Percentiles rank a stretch among this genome's conserved stretches.
Conservation (phyloP, 2,113 vertebrate genomes). For the Cranoglanis bouderius region DNA sequence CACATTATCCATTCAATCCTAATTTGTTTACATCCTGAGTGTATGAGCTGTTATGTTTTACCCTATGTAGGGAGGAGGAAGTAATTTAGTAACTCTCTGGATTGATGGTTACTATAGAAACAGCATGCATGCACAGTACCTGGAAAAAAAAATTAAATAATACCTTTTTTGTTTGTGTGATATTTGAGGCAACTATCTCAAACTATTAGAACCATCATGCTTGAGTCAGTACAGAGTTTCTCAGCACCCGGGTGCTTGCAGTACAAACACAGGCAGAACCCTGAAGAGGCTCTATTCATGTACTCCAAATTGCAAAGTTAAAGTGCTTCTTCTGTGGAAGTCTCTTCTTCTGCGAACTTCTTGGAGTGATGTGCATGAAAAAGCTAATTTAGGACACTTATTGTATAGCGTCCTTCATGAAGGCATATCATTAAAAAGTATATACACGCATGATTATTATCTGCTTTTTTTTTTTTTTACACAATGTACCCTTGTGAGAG, state of each 20-base stretch:
- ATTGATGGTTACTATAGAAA: conserved; percentile 6
- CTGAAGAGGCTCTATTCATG: neutral
- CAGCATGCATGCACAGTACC: neutral
- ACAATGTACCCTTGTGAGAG: neutral
- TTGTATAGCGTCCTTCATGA: neutral
- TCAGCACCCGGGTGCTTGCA: neutral
- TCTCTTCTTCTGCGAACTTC: neutral
- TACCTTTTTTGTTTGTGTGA: neutral
- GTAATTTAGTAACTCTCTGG: neutral
- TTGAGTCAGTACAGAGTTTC: neutral
- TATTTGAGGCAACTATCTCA: neutral
- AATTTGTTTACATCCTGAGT: neutral
- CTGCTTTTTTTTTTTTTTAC: neutral
- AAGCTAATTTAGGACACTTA: neutral
- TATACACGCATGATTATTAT: neutral
- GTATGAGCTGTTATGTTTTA: neutral
- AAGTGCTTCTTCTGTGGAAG: neutral
- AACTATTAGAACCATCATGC: neutral
- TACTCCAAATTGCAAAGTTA: neutral
- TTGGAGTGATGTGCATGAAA: neutral
- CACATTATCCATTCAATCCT: neutral
- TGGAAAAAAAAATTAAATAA: neutral
- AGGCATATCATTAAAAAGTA: neutral
- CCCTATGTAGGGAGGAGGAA: neutral
- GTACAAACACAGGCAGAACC: neutral